A percentile compares a stretch with the other conserved stretches of the same genome.
These are phyloP conservation scores for Spea multiplicata DNA, from an alignment of 2,113 vertebrate species.

Conservation along the genomic window DNA sequence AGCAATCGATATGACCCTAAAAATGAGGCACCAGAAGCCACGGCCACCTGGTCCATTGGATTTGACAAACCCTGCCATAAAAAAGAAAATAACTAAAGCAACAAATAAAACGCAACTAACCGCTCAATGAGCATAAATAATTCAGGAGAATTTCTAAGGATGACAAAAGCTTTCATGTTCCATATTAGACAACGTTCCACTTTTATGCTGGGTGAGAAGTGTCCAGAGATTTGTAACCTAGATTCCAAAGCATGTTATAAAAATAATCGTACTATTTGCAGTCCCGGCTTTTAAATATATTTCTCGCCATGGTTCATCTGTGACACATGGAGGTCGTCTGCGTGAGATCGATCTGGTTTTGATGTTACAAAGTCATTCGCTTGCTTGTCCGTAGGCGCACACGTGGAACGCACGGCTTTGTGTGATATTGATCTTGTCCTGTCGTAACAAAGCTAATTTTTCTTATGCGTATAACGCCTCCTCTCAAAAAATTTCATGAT, in stretches of 20 bases:
- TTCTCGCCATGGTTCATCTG: not conserved
- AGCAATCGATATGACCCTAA: too few species aligned
- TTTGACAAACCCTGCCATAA: too few species aligned
- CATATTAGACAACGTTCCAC: not conserved
- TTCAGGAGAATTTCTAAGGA: not conserved
- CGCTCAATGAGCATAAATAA: not conserved
- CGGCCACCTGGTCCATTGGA: too few species aligned
- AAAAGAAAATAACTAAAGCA: too few species aligned
- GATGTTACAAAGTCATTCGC: not conserved
- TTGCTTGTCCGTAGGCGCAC: not conserved
- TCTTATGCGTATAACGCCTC: too few species aligned
- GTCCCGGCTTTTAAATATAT: not conserved
- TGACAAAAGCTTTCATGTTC: not conserved
- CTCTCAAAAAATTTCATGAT: too few species aligned
- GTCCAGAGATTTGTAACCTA: constrained; percentile 15
- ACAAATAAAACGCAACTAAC: too few species aligned
- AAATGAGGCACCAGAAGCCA: too few species aligned
- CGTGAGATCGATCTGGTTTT: not conserved
- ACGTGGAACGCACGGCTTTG: not conserved
- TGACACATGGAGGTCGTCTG: not conserved
- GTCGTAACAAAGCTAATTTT: not conserved
- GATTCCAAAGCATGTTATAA: not conserved
- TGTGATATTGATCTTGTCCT: not conserved
- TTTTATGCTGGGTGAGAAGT: constrained; percentile 2
- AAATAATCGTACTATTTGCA: not conserved